These are phyloP conservation scores for Clarias pachynema DNA, from an alignment of 2,797 vertebrate species.

Conservation along the genomic window DNA sequence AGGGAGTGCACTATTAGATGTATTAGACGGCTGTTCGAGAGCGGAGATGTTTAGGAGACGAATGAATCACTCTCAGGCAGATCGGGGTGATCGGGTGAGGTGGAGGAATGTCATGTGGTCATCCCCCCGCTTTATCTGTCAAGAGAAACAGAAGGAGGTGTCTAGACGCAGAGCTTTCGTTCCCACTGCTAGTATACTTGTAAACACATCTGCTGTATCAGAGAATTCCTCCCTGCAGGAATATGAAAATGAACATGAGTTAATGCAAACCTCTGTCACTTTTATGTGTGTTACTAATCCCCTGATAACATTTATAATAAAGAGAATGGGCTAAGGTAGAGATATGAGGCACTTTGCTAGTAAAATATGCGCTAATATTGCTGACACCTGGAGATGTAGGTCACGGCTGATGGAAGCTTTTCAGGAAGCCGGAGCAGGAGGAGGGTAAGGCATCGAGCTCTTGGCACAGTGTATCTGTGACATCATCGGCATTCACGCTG, in stretches of 20 bases:
- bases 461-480: conserved; percentile 42
- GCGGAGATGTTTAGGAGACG: conserved; percentile 31
- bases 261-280: conserved; percentile 44
- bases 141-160: conserved; percentile 19
- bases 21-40: conserved; percentile 25
- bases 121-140: conserved; percentile 29
- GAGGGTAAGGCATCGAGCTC: conserved; percentile 37
- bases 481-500: conserved; percentile 46
- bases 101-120: conserved; percentile 31
- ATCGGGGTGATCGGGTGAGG: conserved; percentile 13
- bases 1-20: conserved; percentile 7
- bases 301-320: conserved; percentile 45
- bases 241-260: conserved; percentile 44
- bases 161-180: neutral
- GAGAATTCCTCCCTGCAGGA: conserved; percentile 46
- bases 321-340: conserved; percentile 27
- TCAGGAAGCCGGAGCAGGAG: conserved; percentile 35
- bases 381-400: neutral
- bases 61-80: conserved; percentile 33
- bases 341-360: neutral
- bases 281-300: conserved; percentile 44
- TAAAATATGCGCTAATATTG: neutral
- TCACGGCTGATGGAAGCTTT: conserved; percentile 20
- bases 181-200: conserved; percentile 36
- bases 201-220: conserved; percentile 44